These are phyloP conservation scores for Austrofundulus limnaeus DNA, from an alignment of 2,113 vertebrate species.

Conservation along the genomic window DNA sequence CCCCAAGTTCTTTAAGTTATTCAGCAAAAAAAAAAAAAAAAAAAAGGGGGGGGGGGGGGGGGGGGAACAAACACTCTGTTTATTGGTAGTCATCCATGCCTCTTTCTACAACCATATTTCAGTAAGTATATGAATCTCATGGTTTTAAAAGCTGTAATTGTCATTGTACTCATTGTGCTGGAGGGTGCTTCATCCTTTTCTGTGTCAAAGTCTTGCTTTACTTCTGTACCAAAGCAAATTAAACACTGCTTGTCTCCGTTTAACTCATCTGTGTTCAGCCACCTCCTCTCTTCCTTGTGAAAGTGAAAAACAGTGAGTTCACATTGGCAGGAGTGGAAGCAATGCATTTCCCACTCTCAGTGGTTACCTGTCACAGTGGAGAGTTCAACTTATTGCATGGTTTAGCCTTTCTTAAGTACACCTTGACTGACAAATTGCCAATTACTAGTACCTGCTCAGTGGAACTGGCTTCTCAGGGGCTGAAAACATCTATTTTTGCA, in stretches of 20 bases:
- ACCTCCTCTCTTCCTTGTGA: constrained; percentile 8
- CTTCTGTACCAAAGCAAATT: constrained; percentile 41
- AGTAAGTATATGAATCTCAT: constrained; percentile 57
- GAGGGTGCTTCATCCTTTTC: constrained; percentile 55
- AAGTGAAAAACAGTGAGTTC: constrained; percentile 10
- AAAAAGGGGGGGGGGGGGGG: too few relatives aligned
- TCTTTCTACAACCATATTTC: constrained; percentile 53
- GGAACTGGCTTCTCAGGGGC: too few relatives aligned
- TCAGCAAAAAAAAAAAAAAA: constrained; percentile 8
- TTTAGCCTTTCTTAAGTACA: not conserved
- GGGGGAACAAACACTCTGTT: not conserved
- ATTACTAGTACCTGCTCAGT: too few relatives aligned
- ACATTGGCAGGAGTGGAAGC: constrained; percentile 3
- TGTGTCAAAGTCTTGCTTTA: constrained; percentile 42
- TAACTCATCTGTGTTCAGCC: constrained; percentile 37
- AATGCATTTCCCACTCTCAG: constrained; percentile 12
- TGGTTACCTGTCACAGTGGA: not conserved
- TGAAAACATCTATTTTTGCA: too few relatives aligned
- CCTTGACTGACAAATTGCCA: too few relatives aligned
- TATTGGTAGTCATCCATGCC: constrained; percentile 5
- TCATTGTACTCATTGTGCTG: constrained; percentile 36
- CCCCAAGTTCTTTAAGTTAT: constrained; percentile 41
- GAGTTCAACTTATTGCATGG: not conserved
- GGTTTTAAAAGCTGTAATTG: constrained; percentile 65
- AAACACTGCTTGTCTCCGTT: constrained; percentile 45